Evolutionary conservation across 2,113 vertebrate genomes (phyloP).

Genomic region (Polypterus senegalus): DNA sequence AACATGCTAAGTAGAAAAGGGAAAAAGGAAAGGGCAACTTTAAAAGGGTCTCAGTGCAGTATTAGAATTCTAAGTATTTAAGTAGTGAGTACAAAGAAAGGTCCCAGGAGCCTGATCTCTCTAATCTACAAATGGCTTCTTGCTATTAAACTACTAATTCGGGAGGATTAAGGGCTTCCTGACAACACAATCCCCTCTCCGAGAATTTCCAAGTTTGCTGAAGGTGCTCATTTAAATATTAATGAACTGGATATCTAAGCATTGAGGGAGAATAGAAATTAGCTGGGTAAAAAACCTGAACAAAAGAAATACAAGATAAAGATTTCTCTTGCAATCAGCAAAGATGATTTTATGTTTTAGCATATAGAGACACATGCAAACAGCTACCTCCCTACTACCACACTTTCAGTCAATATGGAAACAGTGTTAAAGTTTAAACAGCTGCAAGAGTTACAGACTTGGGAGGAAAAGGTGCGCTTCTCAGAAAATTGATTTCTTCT

Average conservation of each 20-base stretch:
- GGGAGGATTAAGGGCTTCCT: constrained; percentile 45
- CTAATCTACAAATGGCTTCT: constrained; percentile 55
- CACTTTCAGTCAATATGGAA: constrained; percentile 5
- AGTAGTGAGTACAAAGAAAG: constrained; percentile 47
- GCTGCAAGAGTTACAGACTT: constrained; percentile 25
- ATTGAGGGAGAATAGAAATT: constrained; percentile 24
- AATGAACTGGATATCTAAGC: constrained; percentile 29
- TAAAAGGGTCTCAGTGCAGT: constrained; percentile 25
- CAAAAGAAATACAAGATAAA: too few relatives aligned
- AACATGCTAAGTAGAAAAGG: neutral
- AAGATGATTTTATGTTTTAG: too few relatives aligned
- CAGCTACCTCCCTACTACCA: neutral
- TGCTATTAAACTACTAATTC: constrained; percentile 56
- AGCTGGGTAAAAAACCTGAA: constrained; percentile 14
- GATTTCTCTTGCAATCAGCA: too few relatives aligned
- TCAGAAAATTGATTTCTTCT: constrained; percentile 12
- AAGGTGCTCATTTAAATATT: constrained; percentile 48
- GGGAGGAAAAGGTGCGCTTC: constrained; percentile 14
- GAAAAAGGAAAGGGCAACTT: constrained; percentile 20
- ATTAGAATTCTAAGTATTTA: constrained; percentile 41
- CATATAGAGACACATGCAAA: too few relatives aligned
- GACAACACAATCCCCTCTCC: constrained; percentile 45
- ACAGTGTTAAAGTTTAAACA: constrained; percentile 33
- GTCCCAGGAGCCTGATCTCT: constrained; percentile 42
- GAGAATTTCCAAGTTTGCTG: constrained; percentile 32